Evolutionary conservation across 37 sponge, comb jelly and placozoan genomes (phyloP).

Genomic region (Tethya wilhelma): DNA sequence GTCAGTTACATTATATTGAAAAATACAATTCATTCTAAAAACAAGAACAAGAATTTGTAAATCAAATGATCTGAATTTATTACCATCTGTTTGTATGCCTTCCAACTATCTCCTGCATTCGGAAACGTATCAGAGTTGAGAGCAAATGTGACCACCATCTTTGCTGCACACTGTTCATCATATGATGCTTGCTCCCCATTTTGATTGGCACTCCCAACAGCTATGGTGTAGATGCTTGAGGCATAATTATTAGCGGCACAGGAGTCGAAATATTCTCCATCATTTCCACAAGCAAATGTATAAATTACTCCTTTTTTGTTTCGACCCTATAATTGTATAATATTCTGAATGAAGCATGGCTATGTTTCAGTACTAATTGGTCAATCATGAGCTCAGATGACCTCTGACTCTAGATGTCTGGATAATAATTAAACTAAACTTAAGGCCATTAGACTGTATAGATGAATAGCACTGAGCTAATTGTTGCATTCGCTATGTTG

Average conservation of each 20-base stretch:
- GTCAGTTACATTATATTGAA: neutral
- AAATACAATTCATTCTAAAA: neutral
- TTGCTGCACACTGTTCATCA: slow-evolving; percentile 87
- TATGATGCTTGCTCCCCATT: slow-evolving; percentile 80
- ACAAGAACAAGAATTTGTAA: too few species aligned
- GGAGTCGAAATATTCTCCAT: slow-evolving; percentile 73
- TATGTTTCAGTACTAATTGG: neutral
- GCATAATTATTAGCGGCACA: slow-evolving; percentile 95
- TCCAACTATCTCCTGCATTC: neutral
- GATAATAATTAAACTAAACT: too few species aligned
- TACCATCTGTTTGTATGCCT: neutral
- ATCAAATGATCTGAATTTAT: too few species aligned
- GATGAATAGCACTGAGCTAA: too few species aligned
- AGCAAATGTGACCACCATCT: slow-evolving; percentile 86
- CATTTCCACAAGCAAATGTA: slow-evolving; percentile 96
- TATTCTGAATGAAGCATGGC: neutral
- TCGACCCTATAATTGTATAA: slow-evolving; percentile 67
- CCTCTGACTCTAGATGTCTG: too few species aligned
- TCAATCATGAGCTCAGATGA: neutral
- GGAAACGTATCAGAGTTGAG: slow-evolving; percentile 34
- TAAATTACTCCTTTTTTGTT: slow-evolving; percentile 80
- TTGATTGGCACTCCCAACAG: slow-evolving; percentile 78
- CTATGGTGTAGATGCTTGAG: slow-evolving; percentile 88
- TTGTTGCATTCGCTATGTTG: too few species aligned
- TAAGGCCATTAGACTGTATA: neutral